Base-by-base conservation (phyloP, 2,113 vertebrate genomes). In the Thymallus thymallus region DNA sequence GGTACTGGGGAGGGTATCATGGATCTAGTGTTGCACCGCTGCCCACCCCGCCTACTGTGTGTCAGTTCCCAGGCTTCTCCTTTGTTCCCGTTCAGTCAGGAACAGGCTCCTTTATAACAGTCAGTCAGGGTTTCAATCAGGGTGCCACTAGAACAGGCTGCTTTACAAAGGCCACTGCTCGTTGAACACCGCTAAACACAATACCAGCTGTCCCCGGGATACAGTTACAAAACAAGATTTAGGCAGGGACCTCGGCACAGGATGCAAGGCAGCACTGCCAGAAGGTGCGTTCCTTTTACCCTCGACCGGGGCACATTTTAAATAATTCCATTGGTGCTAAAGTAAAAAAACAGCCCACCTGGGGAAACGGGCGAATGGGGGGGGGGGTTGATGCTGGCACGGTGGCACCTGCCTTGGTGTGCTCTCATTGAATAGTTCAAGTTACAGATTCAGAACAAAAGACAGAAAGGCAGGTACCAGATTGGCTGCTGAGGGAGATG, bases 51-150 rank as follows among this genome's bases (percentile, higher is more conserved):
- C 9, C 35, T 41, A 63, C 83, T 85, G 72, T 60, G 73, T 88
- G 82, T 87, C 85, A 77, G 82, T 89, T 90, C 88, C 85, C 86
- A 89, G 89, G 85, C 84, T 81, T 89, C 85, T 89, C 79, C 75
- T 65, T 83, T 87, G 87, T 89, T 74, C 76, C 20, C 32, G 66
- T 78, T 29, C 60, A 73, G 75, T 24, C 4, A 71, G 71, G 76
- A 88, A 78, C 75, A 62, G 70, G 64, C 70, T 78, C 65, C 82
- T 78, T 78, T 76, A 75, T 73, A 48, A 16, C 48, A 18, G 48
- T 9, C 35, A 10, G 32, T 48, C 45, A 48, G 13, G 45, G 45
- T 48, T 48, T 71, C 24, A 18, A 14, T 56, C 41, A 48, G 67
- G 22, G 67, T 48, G 68, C 24, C 61, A 63, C 22, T 24, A 14